A percentile compares a stretch with the other conserved stretches of the same genome.
Evolutionary conservation across 1,140 invertebrate genomes (phyloP).

Genomic region (Pogonomyrmex californicus): DNA sequence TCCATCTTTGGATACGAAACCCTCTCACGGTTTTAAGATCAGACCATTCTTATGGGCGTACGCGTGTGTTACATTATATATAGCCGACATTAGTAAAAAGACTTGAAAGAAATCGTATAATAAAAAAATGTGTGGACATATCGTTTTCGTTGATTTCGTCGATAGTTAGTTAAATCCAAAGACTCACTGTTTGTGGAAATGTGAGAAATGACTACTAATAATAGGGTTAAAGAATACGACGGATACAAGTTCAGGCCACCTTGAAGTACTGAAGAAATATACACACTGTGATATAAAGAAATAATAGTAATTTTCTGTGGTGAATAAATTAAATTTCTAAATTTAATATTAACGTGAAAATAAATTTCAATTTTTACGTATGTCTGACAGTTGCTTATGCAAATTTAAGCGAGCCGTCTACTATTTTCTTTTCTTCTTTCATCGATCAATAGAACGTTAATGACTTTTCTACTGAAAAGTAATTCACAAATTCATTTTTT

Average conservation of each 20-base stretch:
- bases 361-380: not conserved
- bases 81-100: slow-evolving; percentile 25
- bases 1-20: slow-evolving; percentile 49
- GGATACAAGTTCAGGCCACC: too few species aligned
- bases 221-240: not conserved
- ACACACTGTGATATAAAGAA: not conserved
- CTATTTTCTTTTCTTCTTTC: slow-evolving; percentile 48
- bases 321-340: not conserved
- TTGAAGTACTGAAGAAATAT: too few species aligned
- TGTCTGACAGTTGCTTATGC: slow-evolving; percentile 44
- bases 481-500: slow-evolving; percentile 69
- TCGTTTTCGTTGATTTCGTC: not conserved
- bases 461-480: slow-evolving; percentile 66
- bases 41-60: slow-evolving; percentile 28
- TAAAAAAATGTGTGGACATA: slow-evolving; percentile 35
- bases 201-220: not conserved
- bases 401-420: slow-evolving; percentile 54
- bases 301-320: not conserved
- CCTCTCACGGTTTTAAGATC: slow-evolving; percentile 41
- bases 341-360: not conserved
- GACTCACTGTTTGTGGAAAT: not conserved
- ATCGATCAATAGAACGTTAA: slow-evolving; percentile 71
- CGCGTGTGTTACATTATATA: slow-evolving; percentile 12
- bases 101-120: slow-evolving; percentile 25
- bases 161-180: not conserved